Evolutionary conservation across 2,113 vertebrate genomes (phyloP).

Genomic region (Podilymbus podiceps): DNA sequence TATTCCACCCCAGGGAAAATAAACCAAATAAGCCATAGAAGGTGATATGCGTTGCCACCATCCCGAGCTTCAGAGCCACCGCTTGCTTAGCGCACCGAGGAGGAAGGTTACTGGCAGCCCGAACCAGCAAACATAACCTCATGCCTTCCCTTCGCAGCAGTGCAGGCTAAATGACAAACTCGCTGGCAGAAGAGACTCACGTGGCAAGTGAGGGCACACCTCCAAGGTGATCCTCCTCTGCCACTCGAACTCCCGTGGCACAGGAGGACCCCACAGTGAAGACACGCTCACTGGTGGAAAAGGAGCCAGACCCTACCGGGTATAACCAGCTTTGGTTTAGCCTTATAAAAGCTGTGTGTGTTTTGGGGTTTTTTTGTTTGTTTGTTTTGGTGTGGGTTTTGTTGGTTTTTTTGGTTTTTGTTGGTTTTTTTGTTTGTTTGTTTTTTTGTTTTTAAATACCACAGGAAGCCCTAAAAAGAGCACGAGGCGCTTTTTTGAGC

Average conservation of each 20-base stretch:
- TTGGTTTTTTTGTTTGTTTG: not conserved
- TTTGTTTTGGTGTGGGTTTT: too few relatives aligned
- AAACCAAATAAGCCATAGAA: not conserved
- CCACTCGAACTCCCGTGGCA: not conserved
- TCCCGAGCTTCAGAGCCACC: not conserved
- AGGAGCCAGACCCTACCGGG: not conserved
- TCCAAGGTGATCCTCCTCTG: not conserved
- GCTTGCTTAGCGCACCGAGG: not conserved
- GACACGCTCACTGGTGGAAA: not conserved
- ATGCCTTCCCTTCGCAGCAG: fast-evolving
- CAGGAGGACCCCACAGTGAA: not conserved
- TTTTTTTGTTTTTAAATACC: not conserved
- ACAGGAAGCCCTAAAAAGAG: not conserved
- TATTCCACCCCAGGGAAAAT: not conserved
- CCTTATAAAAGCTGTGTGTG: not conserved
- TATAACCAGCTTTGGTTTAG: not conserved
- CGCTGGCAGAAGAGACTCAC: not conserved
- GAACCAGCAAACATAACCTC: not conserved
- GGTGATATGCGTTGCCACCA: fast-evolving
- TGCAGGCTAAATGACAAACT: not conserved
- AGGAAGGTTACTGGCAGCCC: not conserved
- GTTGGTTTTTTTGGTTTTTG: too few relatives aligned
- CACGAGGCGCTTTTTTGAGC: not conserved
- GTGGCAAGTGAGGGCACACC: not conserved
- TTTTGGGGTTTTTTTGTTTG: too few relatives aligned